These are phyloP conservation scores for Acrobasis repandana DNA, from an alignment of 2,888 invertebrate genomes.

Conservation along the genomic window DNA sequence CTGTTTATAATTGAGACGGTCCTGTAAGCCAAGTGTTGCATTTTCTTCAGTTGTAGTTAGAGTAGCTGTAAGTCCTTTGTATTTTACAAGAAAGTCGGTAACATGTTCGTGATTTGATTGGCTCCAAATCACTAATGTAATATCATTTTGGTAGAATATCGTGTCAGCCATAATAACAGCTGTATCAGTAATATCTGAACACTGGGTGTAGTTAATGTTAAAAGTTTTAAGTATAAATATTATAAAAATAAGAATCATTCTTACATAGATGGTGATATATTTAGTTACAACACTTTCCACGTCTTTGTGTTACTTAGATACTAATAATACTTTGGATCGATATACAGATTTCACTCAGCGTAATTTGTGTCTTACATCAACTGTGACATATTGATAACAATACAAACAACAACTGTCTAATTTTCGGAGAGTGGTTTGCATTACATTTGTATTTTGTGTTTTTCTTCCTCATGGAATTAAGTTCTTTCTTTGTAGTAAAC, in stretches of 20 bases:
- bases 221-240: neutral
- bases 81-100: constrained; percentile 1
- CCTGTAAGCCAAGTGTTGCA: neutral
- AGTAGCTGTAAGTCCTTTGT: neutral
- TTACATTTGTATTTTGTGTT: no score
- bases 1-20: constrained; percentile 8
- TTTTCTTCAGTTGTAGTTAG: neutral
- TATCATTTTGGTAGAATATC: constrained; percentile 8
- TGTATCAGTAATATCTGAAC: neutral
- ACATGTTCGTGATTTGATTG: neutral
- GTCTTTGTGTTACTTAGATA: neutral
- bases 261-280: neutral
- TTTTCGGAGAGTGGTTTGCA: no score
- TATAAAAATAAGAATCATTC: neutral
- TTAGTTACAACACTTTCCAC: neutral
- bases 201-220: neutral
- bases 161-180: neutral
- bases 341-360: neutral
- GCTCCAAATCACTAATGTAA: constrained; percentile 8
- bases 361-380: neutral
- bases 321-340: neutral
- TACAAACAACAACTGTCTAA: neutral
- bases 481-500: no score
- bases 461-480: no score
- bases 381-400: neutral